Conservation (phyloP, 2,797 vertebrate genomes). For the Rousettus madagascariensis region DNA sequence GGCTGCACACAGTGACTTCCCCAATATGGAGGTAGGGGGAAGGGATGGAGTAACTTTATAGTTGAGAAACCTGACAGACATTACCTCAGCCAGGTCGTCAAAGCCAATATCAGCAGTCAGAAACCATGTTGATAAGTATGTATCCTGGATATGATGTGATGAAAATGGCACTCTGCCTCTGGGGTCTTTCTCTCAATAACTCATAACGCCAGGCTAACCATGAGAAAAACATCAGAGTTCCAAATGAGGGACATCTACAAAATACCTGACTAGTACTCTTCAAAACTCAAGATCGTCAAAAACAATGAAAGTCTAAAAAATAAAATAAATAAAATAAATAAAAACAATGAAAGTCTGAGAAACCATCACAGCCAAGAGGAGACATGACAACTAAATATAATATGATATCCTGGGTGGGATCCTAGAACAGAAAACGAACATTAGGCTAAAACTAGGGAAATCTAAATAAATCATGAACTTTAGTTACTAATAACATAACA, state of each 20-base stretch:
- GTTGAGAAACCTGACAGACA: not conserved
- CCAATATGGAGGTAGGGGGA: no score
- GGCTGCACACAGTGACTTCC: not conserved
- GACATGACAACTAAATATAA: not conserved
- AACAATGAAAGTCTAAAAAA: not conserved
- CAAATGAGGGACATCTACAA: not conserved
- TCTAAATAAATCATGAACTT: not conserved
- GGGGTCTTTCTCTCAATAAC: not conserved
- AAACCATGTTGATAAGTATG: not conserved
- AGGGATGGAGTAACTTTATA: not conserved
- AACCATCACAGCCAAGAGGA: not conserved
- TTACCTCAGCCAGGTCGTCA: not conserved
- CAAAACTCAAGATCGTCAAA: not conserved
- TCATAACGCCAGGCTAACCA: not conserved
- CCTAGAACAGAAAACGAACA: not conserved
- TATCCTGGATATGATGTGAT: not conserved
- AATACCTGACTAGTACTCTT: not conserved
- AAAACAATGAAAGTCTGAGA: not conserved
- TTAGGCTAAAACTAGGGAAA: not conserved
- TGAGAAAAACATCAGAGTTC: not conserved
- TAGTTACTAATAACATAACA: not conserved
- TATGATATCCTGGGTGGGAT: not conserved
- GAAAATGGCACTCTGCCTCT: not conserved
- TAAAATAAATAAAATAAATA: no score
- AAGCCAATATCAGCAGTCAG: not conserved